Evolutionary conservation across 2,888 invertebrate genomes (phyloP), one percentile per base, ranked within the genome.

Genomic region (Agrotis ipsilon): DNA sequence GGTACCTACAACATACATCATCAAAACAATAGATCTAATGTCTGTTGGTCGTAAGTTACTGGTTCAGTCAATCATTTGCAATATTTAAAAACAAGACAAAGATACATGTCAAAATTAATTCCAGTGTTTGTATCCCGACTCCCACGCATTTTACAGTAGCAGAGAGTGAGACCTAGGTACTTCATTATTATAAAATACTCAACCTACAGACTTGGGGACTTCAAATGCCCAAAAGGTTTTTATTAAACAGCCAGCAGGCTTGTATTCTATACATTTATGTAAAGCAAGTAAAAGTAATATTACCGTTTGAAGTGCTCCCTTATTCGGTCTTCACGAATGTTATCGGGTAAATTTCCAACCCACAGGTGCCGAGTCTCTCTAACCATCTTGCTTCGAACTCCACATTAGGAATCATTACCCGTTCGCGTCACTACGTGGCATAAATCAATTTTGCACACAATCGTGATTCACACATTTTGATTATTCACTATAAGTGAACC

Each of bases 331-430:
- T 99, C 99, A 96, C 98, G 98, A 97, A 99, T 98, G 97, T 98
- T 99, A 97, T 99, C 99, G 98, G 99, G 99, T 98, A 99, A 98
- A 98, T 99, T 99, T 98, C 99, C 99, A 98, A 99, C 99, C 99
- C 99, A 99, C 97, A 99, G 98, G 97, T 99, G 99, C 98, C 99
- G 98, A 98, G 99, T 99, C 99, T 99, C 99, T 98, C 99, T 99
- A 98, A 99, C 99, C 99, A 99, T 99, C 98, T 98, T 99, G 98
- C 98, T 98, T 98, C 98, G 97, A 97, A 98, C 98, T 98, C 98
- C 98, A 98, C 98, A 98, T 98, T 97, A 97, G 98, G 97, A 97
- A 97, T 97, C 96, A 96, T 97, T 96, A 97, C 97, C 97, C 96
- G 96, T 96, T 96, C 96, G 96, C 96, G 95, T 96, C 96, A 96